phyloP scores from a whole-genome alignment of 2,888 invertebrate species.

The Glyphotaelius pellucidus region DNA sequence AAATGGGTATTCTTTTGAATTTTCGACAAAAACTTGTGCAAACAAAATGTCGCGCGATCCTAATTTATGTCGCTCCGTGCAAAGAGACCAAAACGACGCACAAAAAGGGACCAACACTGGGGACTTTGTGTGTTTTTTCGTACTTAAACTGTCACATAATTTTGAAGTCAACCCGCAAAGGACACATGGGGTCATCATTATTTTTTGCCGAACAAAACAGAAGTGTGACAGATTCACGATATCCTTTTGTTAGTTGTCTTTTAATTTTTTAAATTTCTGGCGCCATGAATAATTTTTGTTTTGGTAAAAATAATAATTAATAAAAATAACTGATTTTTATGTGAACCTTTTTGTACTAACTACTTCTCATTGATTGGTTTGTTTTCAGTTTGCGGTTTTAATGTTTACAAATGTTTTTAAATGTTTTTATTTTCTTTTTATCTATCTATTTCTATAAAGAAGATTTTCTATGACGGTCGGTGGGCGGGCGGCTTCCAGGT shows the following conservation, averaged over 20 bases:
- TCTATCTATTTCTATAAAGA: no score
- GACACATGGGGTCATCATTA: conserved; percentile 35
- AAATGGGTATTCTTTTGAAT: background rate
- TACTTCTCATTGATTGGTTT: background rate
- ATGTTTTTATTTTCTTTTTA: background rate
- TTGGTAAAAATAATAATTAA: background rate
- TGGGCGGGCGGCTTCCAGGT: no score
- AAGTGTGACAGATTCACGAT: conserved; percentile 47
- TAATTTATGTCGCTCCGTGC: background rate
- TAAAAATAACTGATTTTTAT: background rate
- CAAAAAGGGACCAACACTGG: background rate
- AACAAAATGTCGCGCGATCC: conserved; percentile 12
- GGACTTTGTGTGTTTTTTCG: conserved; percentile 61
- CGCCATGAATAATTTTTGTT: background rate
- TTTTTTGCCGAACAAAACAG: conserved; percentile 47
- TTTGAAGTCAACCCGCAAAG: conserved; percentile 53
- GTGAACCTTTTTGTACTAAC: background rate
- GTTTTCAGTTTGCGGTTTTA: background rate
- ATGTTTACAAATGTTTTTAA: background rate
- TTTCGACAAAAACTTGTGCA: conserved; percentile 2
- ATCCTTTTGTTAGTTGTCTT: background rate
- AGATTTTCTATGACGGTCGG: no score
- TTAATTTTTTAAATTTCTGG: conserved; percentile 8
- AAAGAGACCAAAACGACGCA: conserved; percentile 11
- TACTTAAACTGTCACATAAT: conserved; percentile 65